A percentile compares a stretch with the other conserved stretches of the same genome.
phyloP scores from a whole-genome alignment of 1,140 invertebrate genomes.

The Araneus ventricosus region DNA sequence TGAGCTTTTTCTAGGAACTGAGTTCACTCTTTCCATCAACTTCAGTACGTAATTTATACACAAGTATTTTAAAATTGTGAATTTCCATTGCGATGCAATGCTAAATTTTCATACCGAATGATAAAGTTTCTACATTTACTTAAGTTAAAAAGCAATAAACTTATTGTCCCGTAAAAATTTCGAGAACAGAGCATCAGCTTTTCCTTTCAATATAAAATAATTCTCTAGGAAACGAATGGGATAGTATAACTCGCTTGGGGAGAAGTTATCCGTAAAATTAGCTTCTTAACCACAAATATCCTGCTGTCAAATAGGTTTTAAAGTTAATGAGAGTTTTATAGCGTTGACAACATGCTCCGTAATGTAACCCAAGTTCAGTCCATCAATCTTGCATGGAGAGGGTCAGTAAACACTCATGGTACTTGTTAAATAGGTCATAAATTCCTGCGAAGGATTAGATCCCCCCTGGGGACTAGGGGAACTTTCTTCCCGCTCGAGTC shows the following conservation, averaged over 20 bases:
- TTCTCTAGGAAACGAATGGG: neutral
- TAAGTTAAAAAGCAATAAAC: no score
- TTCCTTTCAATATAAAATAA: neutral
- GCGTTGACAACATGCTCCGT: conserved; percentile 11
- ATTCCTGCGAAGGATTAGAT: conserved; percentile 8
- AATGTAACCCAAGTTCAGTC: neutral
- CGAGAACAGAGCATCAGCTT: neutral
- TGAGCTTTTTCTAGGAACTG: no score
- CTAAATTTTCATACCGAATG: no score
- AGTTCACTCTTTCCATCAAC: no score
- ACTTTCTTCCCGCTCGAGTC: no score
- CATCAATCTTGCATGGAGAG: neutral
- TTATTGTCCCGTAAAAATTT: neutral
- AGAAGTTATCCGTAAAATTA: neutral
- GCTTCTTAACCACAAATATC: conserved; percentile 5
- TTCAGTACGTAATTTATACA: no score
- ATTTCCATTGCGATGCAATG: no score
- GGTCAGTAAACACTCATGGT: neutral
- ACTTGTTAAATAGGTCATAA: conserved; percentile 6
- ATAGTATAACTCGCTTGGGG: neutral
- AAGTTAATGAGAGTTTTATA: conserved; percentile 49
- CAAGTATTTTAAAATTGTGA: no score
- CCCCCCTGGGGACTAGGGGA: neutral
- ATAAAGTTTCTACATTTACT: no score
- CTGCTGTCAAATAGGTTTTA: conserved; percentile 26